Base-by-base conservation (phyloP, 2,113 vertebrate species). In the Nycticryphes semicollaris region DNA sequence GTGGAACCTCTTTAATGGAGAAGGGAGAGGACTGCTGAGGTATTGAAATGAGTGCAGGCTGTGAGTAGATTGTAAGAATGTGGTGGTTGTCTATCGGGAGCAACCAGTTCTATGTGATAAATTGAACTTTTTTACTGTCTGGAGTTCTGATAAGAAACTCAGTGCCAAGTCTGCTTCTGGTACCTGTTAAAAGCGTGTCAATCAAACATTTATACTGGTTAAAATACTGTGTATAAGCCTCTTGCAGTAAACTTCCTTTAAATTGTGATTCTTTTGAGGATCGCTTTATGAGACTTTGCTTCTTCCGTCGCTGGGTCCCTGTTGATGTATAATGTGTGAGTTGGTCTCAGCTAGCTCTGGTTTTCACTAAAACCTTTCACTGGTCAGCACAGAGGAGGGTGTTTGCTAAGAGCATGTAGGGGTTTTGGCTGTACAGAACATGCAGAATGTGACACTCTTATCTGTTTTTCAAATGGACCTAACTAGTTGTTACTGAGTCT, bases 31-130 rank as follows among this genome's bases (percentile, higher is more conserved):
- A 30, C 33, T 82, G 56, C 24, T 84, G 66, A 84, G 45, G 39
- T 79, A 5, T 2, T 33, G 62, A 62, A 84, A 3, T 31, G 23
- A 60, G 45, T 45, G 13, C 23, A 43, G 48, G 28, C 33, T 63
- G 4, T 64, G 81, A 35, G 12, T 60, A 53, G 39, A 20, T 37
- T 20, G 10, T 62, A 91, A 57, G 43, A 60, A 17, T 48, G 33
- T 78, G 35, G 68, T 62, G 35, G 8, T 21, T 93, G 6, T 21
- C 31, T 70, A 1, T 54, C 0, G 0, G 66, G 59, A 59, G 16
- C 37, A 74, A 3, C 48, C 31, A 75, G 18, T 39, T 84, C 33
- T 48, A 16, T 68, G 27, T 0, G 0, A 14, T 21, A 45, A 51
- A 10, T 7, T 60, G 21, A 39, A 51, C 10, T 0, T 69, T 27